These are phyloP conservation scores for Drosophila seguyi DNA, from an alignment of 1,140 invertebrate genomes.

Conservation along the genomic window DNA sequence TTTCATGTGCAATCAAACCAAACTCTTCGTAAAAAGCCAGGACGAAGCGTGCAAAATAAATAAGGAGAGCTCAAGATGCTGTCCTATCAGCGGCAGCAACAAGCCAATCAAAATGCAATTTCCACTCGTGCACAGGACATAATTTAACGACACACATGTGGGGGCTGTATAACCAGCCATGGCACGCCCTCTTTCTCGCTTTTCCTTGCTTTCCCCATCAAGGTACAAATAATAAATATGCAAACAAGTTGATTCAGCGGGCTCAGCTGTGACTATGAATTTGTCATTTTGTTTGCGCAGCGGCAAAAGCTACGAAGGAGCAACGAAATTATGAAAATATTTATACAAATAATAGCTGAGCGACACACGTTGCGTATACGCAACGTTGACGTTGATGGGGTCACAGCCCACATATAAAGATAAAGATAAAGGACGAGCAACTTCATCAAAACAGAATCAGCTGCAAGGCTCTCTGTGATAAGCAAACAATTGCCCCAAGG, in stretches of 20 bases:
- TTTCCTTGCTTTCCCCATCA: slow-evolving; percentile 24
- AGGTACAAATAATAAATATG: slow-evolving; percentile 72
- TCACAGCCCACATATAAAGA: slow-evolving; percentile 29
- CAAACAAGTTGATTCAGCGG: slow-evolving; percentile 71
- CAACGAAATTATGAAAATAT: slow-evolving; percentile 41
- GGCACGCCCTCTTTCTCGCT: background rate
- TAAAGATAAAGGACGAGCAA: slow-evolving; percentile 46
- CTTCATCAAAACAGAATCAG: slow-evolving; percentile 80
- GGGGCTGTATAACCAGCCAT: background rate
- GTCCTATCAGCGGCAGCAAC: slow-evolving; percentile 68
- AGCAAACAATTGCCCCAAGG: slow-evolving; percentile 60
- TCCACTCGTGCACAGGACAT: slow-evolving; percentile 64
- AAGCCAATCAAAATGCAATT: slow-evolving; percentile 81
- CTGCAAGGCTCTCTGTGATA: slow-evolving; percentile 59
- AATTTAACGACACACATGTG: slow-evolving; percentile 54
- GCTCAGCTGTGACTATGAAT: slow-evolving; percentile 72
- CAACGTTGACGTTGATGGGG: slow-evolving; percentile 49
- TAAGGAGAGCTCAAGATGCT: slow-evolving; percentile 37
- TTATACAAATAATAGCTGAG: slow-evolving; percentile 56
- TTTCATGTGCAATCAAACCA: slow-evolving; percentile 63
- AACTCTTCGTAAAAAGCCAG: slow-evolving; percentile 22
- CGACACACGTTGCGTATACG: slow-evolving; percentile 63
- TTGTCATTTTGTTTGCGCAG: slow-evolving; percentile 66
- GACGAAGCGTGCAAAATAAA: slow-evolving; percentile 17
- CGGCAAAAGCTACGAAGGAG: background rate